These are phyloP conservation scores for Harmothoe impar DNA, from an alignment of 2,888 invertebrate genomes.

Conservation along the genomic window DNA sequence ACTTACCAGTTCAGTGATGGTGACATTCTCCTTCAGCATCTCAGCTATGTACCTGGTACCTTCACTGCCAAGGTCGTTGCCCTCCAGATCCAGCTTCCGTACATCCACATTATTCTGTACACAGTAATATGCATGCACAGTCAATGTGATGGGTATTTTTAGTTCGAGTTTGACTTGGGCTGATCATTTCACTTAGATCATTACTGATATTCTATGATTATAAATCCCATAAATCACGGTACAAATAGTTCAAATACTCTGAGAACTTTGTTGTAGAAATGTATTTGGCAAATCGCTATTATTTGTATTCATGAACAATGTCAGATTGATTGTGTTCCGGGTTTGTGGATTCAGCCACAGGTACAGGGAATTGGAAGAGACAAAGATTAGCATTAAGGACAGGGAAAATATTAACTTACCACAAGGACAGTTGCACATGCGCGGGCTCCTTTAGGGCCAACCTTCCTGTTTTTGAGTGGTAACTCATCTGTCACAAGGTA, in stretches of 20 bases:
- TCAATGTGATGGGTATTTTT: not conserved
- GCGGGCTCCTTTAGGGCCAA: slow-evolving; percentile 74
- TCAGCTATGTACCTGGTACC: slow-evolving; percentile 72
- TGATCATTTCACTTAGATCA: not conserved
- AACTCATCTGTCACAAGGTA: not conserved
- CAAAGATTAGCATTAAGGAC: too few species aligned
- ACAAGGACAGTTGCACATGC: slow-evolving; percentile 75
- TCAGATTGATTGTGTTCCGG: too few species aligned
- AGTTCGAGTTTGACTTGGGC: too few species aligned
- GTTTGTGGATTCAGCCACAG: too few species aligned
- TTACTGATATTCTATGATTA: not conserved
- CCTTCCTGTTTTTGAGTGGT: slow-evolving; percentile 68
- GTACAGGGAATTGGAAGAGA: too few species aligned
- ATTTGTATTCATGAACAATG: too few species aligned
- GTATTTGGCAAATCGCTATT: too few species aligned
- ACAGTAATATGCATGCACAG: too few species aligned
- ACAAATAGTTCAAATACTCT: too few species aligned
- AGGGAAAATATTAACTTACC: too few species aligned
- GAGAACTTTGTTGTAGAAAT: too few species aligned
- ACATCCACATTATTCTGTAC: slow-evolving; percentile 63
- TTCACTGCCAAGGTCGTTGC: slow-evolving; percentile 71
- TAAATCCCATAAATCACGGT: too few species aligned
- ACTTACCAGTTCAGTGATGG: slow-evolving; percentile 73
- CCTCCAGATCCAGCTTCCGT: slow-evolving; percentile 68
- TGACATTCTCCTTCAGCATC: slow-evolving; percentile 73